Percentiles rank a stretch among this genome's conserved stretches.
Evolutionary conservation across 1,140 invertebrate genomes (phyloP).

Genomic region (Thalassaphorura encarpata): DNA sequence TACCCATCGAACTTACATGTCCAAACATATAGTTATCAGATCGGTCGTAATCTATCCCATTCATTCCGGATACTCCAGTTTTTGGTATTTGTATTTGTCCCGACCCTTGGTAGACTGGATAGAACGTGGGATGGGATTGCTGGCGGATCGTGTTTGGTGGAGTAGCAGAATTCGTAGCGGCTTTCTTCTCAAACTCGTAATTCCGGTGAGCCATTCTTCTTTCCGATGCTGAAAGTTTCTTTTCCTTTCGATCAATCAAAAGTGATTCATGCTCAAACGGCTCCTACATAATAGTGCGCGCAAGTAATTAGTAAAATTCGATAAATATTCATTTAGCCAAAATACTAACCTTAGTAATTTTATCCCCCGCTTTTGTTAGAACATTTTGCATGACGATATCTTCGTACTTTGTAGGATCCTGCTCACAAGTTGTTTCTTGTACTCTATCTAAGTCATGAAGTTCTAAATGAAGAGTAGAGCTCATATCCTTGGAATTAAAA

Average conservation of each 20-base stretch:
- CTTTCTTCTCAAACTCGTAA: constrained; percentile 89
- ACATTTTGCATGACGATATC: constrained; percentile 73
- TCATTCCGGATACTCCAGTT: not conserved
- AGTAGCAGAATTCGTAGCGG: constrained; percentile 49
- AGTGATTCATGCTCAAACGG: constrained; percentile 97
- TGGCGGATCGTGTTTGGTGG: constrained; percentile 37
- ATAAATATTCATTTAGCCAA: not conserved
- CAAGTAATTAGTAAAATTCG: not conserved
- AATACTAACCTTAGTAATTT: constrained; percentile 53
- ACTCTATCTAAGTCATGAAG: constrained; percentile 20
- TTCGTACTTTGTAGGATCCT: constrained; percentile 48
- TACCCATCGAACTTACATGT: not conserved
- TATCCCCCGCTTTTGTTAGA: constrained; percentile 52
- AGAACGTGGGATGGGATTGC: not conserved
- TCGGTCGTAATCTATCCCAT: not conserved
- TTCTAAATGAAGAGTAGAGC: constrained; percentile 52
- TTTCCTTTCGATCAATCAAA: constrained; percentile 88
- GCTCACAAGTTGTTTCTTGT: constrained; percentile 5
- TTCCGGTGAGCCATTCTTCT: constrained; percentile 84
- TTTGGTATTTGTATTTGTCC: not conserved
- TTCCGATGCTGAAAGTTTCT: constrained; percentile 87
- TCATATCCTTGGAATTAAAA: constrained; percentile 87
- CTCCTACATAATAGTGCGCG: constrained; percentile 42
- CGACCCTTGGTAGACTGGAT: constrained; percentile 9
- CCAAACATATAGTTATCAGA: not conserved